These are phyloP conservation scores for Ptychodera flava DNA, from an alignment of 35 echinoderm and acorn worm genomes.

Conservation along the genomic window DNA sequence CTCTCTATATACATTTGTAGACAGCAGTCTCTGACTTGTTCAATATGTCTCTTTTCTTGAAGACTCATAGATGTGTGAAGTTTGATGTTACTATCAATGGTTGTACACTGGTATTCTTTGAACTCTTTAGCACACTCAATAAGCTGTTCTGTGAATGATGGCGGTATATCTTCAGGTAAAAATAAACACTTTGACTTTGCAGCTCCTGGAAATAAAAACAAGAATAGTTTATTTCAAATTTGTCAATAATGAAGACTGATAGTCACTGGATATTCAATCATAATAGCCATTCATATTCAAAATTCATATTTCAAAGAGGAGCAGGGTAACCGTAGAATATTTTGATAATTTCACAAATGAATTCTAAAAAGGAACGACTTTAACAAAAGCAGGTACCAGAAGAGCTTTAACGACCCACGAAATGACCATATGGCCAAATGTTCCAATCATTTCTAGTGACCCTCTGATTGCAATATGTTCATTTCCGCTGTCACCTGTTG, in stretches of 20 bases:
- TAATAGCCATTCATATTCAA: not conserved
- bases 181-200: conserved; percentile 3
- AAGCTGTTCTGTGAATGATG: conserved; percentile 39
- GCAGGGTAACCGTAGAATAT: not conserved
- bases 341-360: not conserved
- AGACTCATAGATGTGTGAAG: conserved; percentile 13
- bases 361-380: too few species aligned
- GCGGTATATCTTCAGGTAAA: conserved; percentile 4
- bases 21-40: conserved; percentile 44
- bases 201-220: conserved; percentile 21
- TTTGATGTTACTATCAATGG: conserved; percentile 48
- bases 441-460: too few species aligned
- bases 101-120: conserved; percentile 36
- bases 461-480: too few species aligned
- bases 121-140: conserved; percentile 29
- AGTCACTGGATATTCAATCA: not conserved
- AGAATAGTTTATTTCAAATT: not conserved
- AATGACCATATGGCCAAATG: too few species aligned
- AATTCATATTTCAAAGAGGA: not conserved
- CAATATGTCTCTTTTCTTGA: conserved; percentile 15
- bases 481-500: too few species aligned
- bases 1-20: conserved; percentile 26
- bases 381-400: too few species aligned
- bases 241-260: not conserved
- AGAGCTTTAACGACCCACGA: too few species aligned